Evolutionary conservation across 2,113 vertebrate species (phyloP).

Genomic region (Halcyon malimbica): DNA sequence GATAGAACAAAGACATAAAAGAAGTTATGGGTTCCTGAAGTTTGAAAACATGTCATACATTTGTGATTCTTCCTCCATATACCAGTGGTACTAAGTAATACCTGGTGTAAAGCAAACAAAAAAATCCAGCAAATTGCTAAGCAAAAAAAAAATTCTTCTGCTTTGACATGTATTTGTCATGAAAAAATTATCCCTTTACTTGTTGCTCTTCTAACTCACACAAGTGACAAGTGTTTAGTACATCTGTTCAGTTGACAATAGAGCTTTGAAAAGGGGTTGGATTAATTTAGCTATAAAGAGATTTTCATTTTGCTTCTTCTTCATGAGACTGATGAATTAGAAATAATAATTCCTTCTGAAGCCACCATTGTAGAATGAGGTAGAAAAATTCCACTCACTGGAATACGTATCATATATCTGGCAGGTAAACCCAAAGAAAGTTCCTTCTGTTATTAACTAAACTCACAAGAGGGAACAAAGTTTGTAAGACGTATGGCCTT

Average conservation of each 20-base stretch:
- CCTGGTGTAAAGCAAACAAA: slow-evolving; percentile 14
- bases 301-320: slow-evolving; percentile 67
- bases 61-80: neutral
- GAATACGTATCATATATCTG: slow-evolving; percentile 59
- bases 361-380: slow-evolving; percentile 2
- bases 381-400: slow-evolving; percentile 50
- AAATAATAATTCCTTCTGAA: slow-evolving; percentile 66
- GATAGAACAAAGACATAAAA: neutral
- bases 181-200: slow-evolving; percentile 23
- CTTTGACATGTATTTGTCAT: slow-evolving; percentile 35
- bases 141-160: neutral
- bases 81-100: neutral
- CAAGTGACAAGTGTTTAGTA: slow-evolving; percentile 60
- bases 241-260: slow-evolving; percentile 51
- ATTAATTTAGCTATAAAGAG: slow-evolving; percentile 65
- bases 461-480: slow-evolving; percentile 32
- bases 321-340: slow-evolving; percentile 57
- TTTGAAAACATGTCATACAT: neutral
- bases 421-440: slow-evolving; percentile 60
- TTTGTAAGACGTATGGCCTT: slow-evolving; percentile 47
- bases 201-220: neutral
- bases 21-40: neutral
- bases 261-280: slow-evolving; percentile 13
- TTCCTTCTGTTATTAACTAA: slow-evolving; percentile 64
- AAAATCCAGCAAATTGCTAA: neutral